Evolutionary conservation across 2,888 invertebrate species (phyloP).

Genomic region (Pocota personata): DNA sequence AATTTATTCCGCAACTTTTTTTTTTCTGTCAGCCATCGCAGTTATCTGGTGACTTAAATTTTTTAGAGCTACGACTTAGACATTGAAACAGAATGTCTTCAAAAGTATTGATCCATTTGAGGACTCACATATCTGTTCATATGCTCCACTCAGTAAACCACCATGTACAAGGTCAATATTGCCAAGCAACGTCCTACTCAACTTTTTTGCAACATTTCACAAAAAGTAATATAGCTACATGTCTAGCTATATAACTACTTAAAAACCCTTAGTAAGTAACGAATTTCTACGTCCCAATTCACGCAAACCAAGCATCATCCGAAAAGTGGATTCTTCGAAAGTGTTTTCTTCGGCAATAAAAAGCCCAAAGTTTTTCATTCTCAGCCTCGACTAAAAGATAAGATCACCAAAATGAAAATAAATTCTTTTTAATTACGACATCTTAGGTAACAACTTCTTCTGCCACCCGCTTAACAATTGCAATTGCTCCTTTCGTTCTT

Average conservation of each 20-base stretch:
- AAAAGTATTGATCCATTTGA: neutral
- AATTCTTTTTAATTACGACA: constrained; percentile 52
- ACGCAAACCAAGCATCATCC: constrained; percentile 16
- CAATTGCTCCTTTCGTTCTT: constrained; percentile 50
- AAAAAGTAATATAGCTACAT: neutral
- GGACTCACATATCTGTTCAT: neutral
- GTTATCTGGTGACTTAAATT: too few relatives aligned
- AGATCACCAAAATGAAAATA: constrained; percentile 47
- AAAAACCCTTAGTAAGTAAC: neutral
- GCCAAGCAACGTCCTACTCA: neutral
- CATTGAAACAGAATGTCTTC: neutral
- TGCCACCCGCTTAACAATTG: constrained; percentile 19
- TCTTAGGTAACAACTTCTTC: neutral
- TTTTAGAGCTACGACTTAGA: too few relatives aligned
- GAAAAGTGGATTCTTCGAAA: neutral
- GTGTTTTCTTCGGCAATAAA: constrained; percentile 13
- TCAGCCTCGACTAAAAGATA: neutral
- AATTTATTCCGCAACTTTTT: too few relatives aligned
- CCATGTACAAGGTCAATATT: neutral
- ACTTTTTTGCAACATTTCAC: neutral
- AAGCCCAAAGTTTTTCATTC: neutral
- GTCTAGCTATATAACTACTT: neutral
- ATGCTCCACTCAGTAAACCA: neutral
- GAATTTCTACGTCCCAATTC: constrained; percentile 2
- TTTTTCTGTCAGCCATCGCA: too few relatives aligned